Base-by-base conservation (phyloP, 1,140 invertebrate genomes). In the Apis florea region DNA sequence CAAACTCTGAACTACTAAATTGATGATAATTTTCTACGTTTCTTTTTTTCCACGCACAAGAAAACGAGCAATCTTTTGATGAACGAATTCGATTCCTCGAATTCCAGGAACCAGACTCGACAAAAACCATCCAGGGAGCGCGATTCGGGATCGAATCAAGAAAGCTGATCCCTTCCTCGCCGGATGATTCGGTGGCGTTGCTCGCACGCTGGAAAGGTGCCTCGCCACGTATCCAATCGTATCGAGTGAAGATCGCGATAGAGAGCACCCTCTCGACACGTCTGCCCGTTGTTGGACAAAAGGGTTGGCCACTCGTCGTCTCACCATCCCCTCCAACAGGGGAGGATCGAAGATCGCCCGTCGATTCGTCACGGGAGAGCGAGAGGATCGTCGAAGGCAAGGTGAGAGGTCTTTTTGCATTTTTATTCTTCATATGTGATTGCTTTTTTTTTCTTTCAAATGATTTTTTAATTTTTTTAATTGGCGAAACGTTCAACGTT, bases 211-310 rank as follows among this genome's bases (percentile, higher is more conserved):
- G 54, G 51, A 67, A 51, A 47, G 24, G 75, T 19, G 69, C 31
- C 78, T 31, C 59, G 31, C 72, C 24, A 72, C 78, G 12, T 40
- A 47, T 31, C 53, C 77, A 64, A 75, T 19, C 73, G 56, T 72
- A 75, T 80, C 88, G 80, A 77, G 64, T 73, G 77, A 85, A n/a
- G n/a, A 73, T 84, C 71, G 54, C 85, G 79, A 85, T 88, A 40
- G 31, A 88, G 81, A 83, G 83, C 79, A 89, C 79, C 79, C 87
- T 85, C 87, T 85, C 87, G 85, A 89, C 87, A 78, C 85, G 83
- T 88, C 73, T 86, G 78, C 68, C 69, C 59, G 59, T 73, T 64
- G 59, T 73, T 64, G 83, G 51, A 88, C 85, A 82, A 86, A 88
- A 75, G 85, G 76, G 72, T 54, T 72, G n/a, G n/a, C 31, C 70